Evolutionary conservation across 2,888 invertebrate genomes (phyloP).

Genomic region (Leptinotarsa peninsularis): DNA sequence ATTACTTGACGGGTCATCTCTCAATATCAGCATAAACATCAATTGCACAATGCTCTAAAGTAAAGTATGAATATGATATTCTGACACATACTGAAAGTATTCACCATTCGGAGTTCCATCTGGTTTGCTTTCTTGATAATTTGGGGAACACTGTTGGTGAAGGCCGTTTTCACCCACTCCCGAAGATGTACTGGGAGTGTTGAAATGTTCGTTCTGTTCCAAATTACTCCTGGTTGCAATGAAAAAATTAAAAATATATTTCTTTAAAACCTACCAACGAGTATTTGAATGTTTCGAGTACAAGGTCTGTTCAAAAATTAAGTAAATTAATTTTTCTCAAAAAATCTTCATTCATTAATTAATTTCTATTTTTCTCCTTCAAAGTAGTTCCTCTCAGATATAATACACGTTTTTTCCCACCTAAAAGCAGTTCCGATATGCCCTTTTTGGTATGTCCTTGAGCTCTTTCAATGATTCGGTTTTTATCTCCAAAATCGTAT

Average conservation of each 20-base stretch:
- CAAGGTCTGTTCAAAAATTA: too few relatives aligned
- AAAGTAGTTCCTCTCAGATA: too few relatives aligned
- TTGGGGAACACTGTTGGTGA: slow-evolving; percentile 44
- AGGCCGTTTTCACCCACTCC: slow-evolving; percentile 45
- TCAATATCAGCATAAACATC: slow-evolving; percentile 2
- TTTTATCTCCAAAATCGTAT: too few relatives aligned
- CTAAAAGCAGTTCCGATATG: too few relatives aligned
- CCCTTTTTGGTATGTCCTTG: too few relatives aligned
- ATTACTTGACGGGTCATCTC: not conserved
- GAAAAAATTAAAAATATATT: slow-evolving; percentile 33
- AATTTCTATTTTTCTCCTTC: too few relatives aligned
- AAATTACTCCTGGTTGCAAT: slow-evolving; percentile 44
- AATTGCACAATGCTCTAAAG: not conserved
- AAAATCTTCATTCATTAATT: too few relatives aligned
- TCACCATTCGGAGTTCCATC: slow-evolving; percentile 43
- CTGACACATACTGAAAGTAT: slow-evolving; percentile 45
- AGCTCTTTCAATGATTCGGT: too few relatives aligned
- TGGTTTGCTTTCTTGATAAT: slow-evolving; percentile 42
- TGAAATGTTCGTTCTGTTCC: slow-evolving; percentile 43
- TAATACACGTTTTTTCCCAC: too few relatives aligned
- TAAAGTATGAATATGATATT: slow-evolving; percentile 16
- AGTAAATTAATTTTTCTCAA: too few relatives aligned
- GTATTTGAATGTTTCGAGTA: not conserved
- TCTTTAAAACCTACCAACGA: slow-evolving; percentile 1
- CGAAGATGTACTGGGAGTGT: slow-evolving; percentile 45